These are phyloP conservation scores for Scomberomorus guttatus DNA, from an alignment of 2,797 vertebrate species.

Conservation along the genomic window DNA sequence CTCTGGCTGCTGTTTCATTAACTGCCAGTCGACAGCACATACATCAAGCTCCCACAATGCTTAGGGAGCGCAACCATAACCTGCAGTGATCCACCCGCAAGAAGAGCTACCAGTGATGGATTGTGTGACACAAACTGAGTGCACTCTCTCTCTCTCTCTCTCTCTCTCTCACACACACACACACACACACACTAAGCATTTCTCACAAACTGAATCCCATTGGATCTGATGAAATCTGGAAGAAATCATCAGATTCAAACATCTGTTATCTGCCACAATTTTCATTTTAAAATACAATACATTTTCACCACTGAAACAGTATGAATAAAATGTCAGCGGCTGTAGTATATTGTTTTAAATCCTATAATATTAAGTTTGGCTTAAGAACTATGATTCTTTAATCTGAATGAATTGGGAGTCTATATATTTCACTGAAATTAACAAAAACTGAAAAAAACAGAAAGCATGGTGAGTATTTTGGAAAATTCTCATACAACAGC, in stretches of 20 bases:
- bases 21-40: conserved; percentile 82
- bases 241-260: conserved; percentile 3
- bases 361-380: neutral
- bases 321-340: neutral
- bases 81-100: conserved; percentile 70
- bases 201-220: conserved; percentile 16
- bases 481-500: too few species aligned
- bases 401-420: too few species aligned
- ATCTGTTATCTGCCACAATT: neutral
- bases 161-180: neutral
- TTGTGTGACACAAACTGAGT: conserved; percentile 59
- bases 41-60: conserved; percentile 83
- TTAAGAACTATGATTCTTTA: neutral
- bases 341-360: neutral
- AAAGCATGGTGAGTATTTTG: too few species aligned
- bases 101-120: conserved; percentile 68
- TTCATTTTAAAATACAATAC: neutral
- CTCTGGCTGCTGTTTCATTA: conserved; percentile 83
- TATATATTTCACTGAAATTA: too few species aligned
- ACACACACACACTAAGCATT: conserved; percentile 6
- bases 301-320: too few species aligned
- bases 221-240: conserved; percentile 28
- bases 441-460: too few species aligned
- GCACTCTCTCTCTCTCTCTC: conserved; percentile 19
- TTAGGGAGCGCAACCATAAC: conserved; percentile 77